A percentile compares a stretch with the other conserved stretches of the same genome.
Conservation (phyloP, 1,140 invertebrate species). For the Drosophila takahashii region DNA sequence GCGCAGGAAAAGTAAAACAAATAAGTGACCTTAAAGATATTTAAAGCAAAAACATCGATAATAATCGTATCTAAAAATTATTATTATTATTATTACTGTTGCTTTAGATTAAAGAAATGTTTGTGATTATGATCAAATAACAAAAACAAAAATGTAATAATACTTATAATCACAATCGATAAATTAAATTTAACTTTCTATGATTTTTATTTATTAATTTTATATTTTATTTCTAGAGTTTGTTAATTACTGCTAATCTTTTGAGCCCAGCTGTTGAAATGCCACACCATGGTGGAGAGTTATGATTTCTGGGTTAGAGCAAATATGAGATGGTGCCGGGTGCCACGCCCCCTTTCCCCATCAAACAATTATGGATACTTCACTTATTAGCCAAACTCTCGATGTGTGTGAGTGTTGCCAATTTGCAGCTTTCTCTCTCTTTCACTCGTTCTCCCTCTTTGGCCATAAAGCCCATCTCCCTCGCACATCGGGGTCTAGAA, state of each 20-base stretch:
- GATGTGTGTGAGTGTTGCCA: conserved; percentile 6
- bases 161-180: too few relatives aligned
- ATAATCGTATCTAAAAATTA: too few relatives aligned
- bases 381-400: conserved; percentile 36
- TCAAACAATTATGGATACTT: conserved; percentile 43
- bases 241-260: not conserved
- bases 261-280: not conserved
- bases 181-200: too few relatives aligned
- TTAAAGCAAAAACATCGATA: too few relatives aligned
- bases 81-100: too few relatives aligned
- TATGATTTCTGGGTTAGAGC: conserved; percentile 40
- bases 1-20: too few relatives aligned
- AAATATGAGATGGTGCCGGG: not conserved
- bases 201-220: too few relatives aligned
- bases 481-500: conserved; percentile 3
- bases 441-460: not conserved
- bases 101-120: too few relatives aligned
- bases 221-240: too few relatives aligned
- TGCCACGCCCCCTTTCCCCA: conserved; percentile 34
- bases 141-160: too few relatives aligned
- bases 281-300: conserved; percentile 13
- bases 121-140: too few relatives aligned
- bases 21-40: too few relatives aligned
- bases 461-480: not conserved
- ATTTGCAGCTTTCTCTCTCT: not conserved